Conservation (phyloP, 2,888 invertebrate species). For the Mimumesa dahlbomi region DNA sequence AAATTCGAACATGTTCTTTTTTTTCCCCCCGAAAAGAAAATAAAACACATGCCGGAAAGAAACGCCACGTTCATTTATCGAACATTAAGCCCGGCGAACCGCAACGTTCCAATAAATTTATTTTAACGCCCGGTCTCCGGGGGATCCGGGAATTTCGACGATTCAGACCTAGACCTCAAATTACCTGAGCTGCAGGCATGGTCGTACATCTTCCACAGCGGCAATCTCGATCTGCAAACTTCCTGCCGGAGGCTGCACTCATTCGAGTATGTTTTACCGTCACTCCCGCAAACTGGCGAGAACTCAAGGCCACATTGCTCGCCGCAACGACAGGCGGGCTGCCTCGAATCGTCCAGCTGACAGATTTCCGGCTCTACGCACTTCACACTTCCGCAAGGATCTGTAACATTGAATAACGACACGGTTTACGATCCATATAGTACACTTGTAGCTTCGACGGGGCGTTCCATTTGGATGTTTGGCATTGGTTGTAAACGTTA, state of each 20-base stretch:
- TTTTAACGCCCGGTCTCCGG: not conserved
- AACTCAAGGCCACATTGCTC: constrained; percentile 89
- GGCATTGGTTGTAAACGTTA: no score
- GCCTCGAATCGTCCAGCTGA: constrained; percentile 89
- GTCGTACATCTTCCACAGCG: constrained; percentile 89
- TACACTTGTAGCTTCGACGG: no score
- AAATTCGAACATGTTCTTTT: no score
- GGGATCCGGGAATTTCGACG: not conserved
- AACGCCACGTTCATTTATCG: not conserved
- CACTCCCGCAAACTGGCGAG: constrained; percentile 88
- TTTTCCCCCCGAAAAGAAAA: not conserved
- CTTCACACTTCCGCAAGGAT: constrained; percentile 90
- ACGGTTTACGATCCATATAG: constrained; percentile 3
- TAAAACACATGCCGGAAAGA: not conserved
- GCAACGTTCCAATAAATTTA: not conserved
- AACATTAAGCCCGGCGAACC: not conserved
- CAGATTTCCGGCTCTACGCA: constrained; percentile 91
- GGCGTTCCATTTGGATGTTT: no score
- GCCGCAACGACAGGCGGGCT: constrained; percentile 90
- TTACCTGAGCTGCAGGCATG: constrained; percentile 91
- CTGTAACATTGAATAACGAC: constrained; percentile 81
- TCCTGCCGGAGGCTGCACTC: constrained; percentile 90
- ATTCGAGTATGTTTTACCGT: constrained; percentile 90
- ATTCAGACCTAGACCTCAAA: constrained; percentile 4
- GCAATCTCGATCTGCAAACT: constrained; percentile 88